Base-by-base conservation (phyloP, 2,888 invertebrate species). In the Papilio protenor region DNA sequence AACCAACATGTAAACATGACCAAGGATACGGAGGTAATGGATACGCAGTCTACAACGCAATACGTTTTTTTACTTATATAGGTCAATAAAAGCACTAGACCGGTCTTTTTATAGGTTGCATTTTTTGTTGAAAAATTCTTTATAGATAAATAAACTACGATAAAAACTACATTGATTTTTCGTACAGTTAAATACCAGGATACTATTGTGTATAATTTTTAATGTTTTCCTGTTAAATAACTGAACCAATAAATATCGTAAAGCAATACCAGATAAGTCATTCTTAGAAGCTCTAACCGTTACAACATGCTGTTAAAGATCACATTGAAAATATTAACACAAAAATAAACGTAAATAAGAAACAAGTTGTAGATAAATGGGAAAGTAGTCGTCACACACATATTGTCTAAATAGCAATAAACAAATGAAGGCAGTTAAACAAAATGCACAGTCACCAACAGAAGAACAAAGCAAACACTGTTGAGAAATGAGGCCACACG, bases 401-500 rank as follows among this genome's bases (percentile, higher is more conserved):
- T 16, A 64, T n/a, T 40, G n/a, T 2, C 11, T 66, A 6, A 71
- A 61, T 33, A 21, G 47, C 64, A 47, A 72, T 45, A 47, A 75
- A 79, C 76, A 21, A 49, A 74, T 49, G 59, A 40, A 71, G 61
- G n/a, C 70, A 45, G 57, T 77, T 74, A 59, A 70, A 69, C 69
- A n/a, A 72, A 72, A 72, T 45, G 71, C 66, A 55, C 47, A 75
- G 66, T 47, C 82, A 82, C 83, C 81, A 33, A 45, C 57, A 69
- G 85, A 85, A 85, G 86, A 88, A 90, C 89, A 91, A 91, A 91
- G 89, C 88, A 87, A 88, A 89, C 87, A 85, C 83, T 83, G 85
- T 91, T 89, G 88, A 87, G 91, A 92, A 94, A 92, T 92, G 93
- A 91, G 94, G 94, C 88, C 93, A 89, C 86, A 87, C 85, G 87